Base-by-base conservation (phyloP, 1,140 invertebrate species). In the Scaptomyza graminum region DNA sequence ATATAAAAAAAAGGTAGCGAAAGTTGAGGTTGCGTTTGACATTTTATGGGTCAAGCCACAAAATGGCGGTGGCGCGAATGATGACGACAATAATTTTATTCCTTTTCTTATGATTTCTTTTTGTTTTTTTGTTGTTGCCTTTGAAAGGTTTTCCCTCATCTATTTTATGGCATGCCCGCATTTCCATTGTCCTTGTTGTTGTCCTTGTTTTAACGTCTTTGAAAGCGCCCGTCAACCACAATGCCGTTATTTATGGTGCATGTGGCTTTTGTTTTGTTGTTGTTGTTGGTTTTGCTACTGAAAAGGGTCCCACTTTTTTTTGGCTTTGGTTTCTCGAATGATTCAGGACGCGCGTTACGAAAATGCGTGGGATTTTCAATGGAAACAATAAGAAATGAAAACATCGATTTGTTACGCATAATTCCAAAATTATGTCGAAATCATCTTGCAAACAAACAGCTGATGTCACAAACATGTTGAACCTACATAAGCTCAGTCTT, bases 31-130 rank as follows among this genome's bases (percentile, higher is more conserved):
- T 28, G 18, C 16, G 37, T 16, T 7, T n/a, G 39, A 39, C 34
- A 31, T 31, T 57, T 83, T 88, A 70, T 88, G 83, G 83, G 82
- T 79, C 83, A 87, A 82, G 81, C 71, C 83, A 79, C 82, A 77
- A 78, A 87, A 78, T 78, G 67, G 46, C 65, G 67, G 22, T 63
- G 47, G 34, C 50, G 55, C 52, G 60, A 56, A 44, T 31, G 28
- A 67, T 64, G 72, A 59, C 39, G 57, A 74, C 69, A 56, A 51
- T 61, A 46, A 70, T 75, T 75, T 74, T 57, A 60, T 76, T 60
- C 39, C 47, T 43, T 34, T 73, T 66, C 51, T 49, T 62, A 31
- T 67, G 31, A 44, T 67, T 55, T 60, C 47, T 60, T 51, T 50
- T 39, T 11, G 46, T 41, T 59, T 28, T 28, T 28, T 28, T 7